These are phyloP conservation scores for Drosophila pseudotakahashii DNA, from an alignment of 2,888 invertebrate genomes.

Conservation along the genomic window DNA sequence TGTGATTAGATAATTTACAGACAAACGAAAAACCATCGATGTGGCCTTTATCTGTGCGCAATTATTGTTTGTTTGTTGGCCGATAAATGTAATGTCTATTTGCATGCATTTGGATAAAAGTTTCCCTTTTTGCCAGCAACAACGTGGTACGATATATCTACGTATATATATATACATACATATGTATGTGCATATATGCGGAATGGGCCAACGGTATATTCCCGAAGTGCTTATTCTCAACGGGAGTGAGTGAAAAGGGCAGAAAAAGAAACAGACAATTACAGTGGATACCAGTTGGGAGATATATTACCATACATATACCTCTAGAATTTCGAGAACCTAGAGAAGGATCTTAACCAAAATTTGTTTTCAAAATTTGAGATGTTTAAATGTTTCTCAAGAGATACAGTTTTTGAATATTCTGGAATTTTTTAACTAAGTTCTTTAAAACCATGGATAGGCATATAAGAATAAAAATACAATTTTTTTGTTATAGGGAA, in stretches of 20 bases:
- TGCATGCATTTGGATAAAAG: slow-evolving; percentile 13
- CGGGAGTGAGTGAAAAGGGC: slow-evolving; percentile 18
- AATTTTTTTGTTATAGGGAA: too few relatives aligned
- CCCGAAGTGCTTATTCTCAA: slow-evolving; percentile 24
- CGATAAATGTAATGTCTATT: slow-evolving; percentile 21
- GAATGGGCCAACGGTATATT: slow-evolving; percentile 12
- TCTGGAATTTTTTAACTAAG: too few relatives aligned
- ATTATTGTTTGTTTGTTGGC: slow-evolving; percentile 25
- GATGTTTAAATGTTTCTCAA: too few relatives aligned
- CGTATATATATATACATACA: too few relatives aligned
- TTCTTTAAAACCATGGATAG: too few relatives aligned
- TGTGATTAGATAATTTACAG: slow-evolving; percentile 69
- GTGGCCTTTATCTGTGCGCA: slow-evolving; percentile 16
- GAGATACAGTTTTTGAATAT: too few relatives aligned
- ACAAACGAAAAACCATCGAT: slow-evolving; percentile 28
- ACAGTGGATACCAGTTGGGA: slow-evolving; percentile 14
- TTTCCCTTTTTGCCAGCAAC: slow-evolving; percentile 4
- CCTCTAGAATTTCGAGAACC: too few relatives aligned
- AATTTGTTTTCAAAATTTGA: too few relatives aligned
- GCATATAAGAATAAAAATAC: too few relatives aligned
- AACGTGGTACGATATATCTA: slow-evolving; percentile 28
- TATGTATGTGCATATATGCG: too few relatives aligned
- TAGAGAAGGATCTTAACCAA: background rate
- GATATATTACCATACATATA: background rate
- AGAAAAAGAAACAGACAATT: slow-evolving; percentile 7